Evolutionary conservation across 2,888 invertebrate genomes (phyloP), one percentile per base, ranked within the genome.

Genomic region (Meteorus colon): DNA sequence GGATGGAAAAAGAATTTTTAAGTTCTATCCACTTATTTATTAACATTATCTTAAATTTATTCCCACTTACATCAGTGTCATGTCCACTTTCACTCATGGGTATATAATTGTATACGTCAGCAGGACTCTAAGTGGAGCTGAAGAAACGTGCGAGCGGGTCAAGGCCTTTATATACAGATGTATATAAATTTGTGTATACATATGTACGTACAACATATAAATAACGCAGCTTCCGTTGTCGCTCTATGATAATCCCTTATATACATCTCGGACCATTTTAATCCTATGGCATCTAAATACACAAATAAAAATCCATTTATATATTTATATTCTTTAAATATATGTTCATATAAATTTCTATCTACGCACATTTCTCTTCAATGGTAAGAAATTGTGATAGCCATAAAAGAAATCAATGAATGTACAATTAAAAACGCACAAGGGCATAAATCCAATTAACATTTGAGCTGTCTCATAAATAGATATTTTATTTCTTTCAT

Each of bases 61-160:
- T 37, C n/a, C 27, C 14, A 55, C 62, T 71, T 62, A 60, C 48
- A 41, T 67, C 67, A 65, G 19, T 31, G n/a, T 41, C 19, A 48
- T 59, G 59, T 72, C 67, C 76, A 67, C 45, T 75, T 51, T 66
- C 72, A 59, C 45, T 59, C 31, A 70, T 70, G 63, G 70, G 24
- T 70, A 70, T 55, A 55, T 70, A 70, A 70, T 70, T 70, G 60
- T 60, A 55, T 55, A 70, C 60, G 41, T 67, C 67, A 29, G 70
- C 37, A 55, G 70, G 70, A 70, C 70, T 70, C 60, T 60, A 70
- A 70, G 70, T 70, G 70, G 60, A 70, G 60, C 37, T 41, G 41
- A 70, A 70, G 70, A 70, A 70, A 70, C 70, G 62, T 70, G 72
- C 72, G 72, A 72, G 41, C 68, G 37, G 76, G 76, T 76, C 76